A percentile compares a stretch with the other conserved stretches of the same genome.
phyloP scores from a whole-genome alignment of 2,113 vertebrate genomes.

The Rhinolophus ferrumequinum region DNA sequence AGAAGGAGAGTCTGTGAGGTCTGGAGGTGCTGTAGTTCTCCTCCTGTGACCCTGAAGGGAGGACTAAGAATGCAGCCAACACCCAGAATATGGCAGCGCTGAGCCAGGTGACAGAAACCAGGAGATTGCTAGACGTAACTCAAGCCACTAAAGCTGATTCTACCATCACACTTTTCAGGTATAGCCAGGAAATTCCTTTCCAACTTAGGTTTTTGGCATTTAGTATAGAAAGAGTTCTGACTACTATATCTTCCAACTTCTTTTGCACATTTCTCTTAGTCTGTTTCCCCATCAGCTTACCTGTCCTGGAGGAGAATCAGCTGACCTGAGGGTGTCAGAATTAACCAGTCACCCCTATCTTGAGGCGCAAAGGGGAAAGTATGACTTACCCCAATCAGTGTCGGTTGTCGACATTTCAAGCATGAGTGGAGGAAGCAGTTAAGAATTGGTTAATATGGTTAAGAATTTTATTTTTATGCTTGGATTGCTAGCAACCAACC shows the following conservation, averaged over 20 bases:
- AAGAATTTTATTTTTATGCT: constrained; percentile 15
- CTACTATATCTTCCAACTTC: background rate
- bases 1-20: background rate
- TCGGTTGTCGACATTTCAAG: background rate
- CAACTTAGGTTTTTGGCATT: background rate
- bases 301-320: background rate
- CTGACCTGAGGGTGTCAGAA: background rate
- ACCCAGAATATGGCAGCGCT: background rate
- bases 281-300: background rate
- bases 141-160: background rate
- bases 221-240: background rate
- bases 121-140: background rate
- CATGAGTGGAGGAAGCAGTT: background rate
- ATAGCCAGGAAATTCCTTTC: background rate
- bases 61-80: background rate
- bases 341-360: background rate
- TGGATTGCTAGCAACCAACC: background rate
- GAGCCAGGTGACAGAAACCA: background rate
- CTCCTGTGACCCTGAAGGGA: background rate
- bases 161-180: background rate
- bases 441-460: background rate
- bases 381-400: background rate
- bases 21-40: background rate
- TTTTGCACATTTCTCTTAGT: background rate
- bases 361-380: background rate